Percentiles rank a stretch among this genome's conserved stretches.
Conservation (phyloP, 2,113 vertebrate species). For the Notarius lentiginosus region DNA sequence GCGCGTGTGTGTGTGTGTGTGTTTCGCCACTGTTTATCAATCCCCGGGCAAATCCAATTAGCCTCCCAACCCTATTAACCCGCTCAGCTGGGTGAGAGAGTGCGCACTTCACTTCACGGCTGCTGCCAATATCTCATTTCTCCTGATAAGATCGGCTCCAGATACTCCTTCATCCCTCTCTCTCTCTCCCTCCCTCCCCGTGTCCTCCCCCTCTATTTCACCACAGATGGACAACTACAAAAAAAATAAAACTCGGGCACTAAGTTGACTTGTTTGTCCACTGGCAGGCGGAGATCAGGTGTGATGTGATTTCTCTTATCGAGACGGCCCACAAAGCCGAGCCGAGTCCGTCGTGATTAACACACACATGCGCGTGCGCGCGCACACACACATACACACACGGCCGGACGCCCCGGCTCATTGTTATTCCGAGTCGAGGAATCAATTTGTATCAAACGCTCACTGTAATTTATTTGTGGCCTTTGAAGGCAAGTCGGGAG, state of each 20-base stretch:
- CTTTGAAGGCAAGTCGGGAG: conserved; percentile 94
- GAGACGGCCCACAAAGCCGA: conserved; percentile 92
- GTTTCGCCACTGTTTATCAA: conserved; percentile 87
- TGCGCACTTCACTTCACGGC: conserved; percentile 75
- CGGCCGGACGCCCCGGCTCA: conserved; percentile 72
- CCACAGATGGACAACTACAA: conserved; percentile 59
- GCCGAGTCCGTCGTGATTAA: conserved; percentile 88
- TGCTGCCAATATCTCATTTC: conserved; percentile 99
- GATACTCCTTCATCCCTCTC: conserved; percentile 64
- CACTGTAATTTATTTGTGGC: conserved; percentile 99
- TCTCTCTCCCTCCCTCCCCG: conserved; percentile 7
- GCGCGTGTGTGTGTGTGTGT: background rate
- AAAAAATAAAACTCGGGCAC: conserved; percentile 77
- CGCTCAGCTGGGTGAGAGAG: conserved; percentile 84
- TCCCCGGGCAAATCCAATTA: conserved; percentile 97
- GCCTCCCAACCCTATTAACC: conserved; percentile 95
- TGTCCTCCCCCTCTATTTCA: conserved; percentile 62
- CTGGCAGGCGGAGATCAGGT: conserved; percentile 77
- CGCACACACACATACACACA: conserved; percentile 96
- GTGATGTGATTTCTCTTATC: conserved; percentile 97
- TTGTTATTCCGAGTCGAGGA: conserved; percentile 99
- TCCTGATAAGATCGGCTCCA: conserved; percentile 94
- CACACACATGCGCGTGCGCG: conserved; percentile 91
- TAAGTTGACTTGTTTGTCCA: conserved; percentile 76
- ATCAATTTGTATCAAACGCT: conserved; percentile 99